phyloP scores from a whole-genome alignment of 2,797 vertebrate genomes.

The Apogon hyalosoma region DNA sequence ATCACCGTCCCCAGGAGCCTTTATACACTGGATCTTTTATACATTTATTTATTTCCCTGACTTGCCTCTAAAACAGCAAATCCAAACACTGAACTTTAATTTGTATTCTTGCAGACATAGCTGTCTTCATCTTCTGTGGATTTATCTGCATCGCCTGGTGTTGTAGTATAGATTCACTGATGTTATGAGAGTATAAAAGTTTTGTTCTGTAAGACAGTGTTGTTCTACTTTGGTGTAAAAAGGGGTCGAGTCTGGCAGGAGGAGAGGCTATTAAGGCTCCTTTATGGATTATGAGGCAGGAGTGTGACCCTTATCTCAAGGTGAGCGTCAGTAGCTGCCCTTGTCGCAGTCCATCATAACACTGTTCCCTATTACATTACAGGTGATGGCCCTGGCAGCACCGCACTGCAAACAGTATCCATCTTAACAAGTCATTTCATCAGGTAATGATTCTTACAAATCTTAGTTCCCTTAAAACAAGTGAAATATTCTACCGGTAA shows the following conservation, averaged over 20 bases:
- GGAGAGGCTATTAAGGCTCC: constrained; percentile 73
- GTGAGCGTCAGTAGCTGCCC: constrained; percentile 75
- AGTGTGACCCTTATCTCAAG: constrained; percentile 80
- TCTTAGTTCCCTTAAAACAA: constrained; percentile 43
- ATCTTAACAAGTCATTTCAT: constrained; percentile 59
- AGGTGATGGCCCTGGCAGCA: constrained; percentile 60
- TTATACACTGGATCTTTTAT: background rate
- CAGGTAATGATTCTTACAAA: constrained; percentile 43
- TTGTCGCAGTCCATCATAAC: constrained; percentile 73
- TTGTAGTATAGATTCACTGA: constrained; percentile 39
- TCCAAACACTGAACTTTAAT: background rate
- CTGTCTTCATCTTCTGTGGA: background rate
- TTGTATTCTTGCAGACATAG: background rate
- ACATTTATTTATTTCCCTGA: background rate
- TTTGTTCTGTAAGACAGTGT: constrained; percentile 46
- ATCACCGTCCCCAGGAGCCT: too few relatives aligned
- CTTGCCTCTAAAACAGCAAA: constrained; percentile 4
- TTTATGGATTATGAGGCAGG: constrained; percentile 81
- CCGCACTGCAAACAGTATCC: constrained; percentile 53
- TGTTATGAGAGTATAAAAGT: constrained; percentile 40
- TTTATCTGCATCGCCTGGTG: constrained; percentile 8
- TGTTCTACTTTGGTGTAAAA: constrained; percentile 69
- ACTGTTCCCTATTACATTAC: constrained; percentile 65
- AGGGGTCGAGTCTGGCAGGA: constrained; percentile 68
- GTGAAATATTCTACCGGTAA: constrained; percentile 25